phyloP scores from a whole-genome alignment of 1,140 invertebrate species.

The Parasteatoda tepidariorum region DNA sequence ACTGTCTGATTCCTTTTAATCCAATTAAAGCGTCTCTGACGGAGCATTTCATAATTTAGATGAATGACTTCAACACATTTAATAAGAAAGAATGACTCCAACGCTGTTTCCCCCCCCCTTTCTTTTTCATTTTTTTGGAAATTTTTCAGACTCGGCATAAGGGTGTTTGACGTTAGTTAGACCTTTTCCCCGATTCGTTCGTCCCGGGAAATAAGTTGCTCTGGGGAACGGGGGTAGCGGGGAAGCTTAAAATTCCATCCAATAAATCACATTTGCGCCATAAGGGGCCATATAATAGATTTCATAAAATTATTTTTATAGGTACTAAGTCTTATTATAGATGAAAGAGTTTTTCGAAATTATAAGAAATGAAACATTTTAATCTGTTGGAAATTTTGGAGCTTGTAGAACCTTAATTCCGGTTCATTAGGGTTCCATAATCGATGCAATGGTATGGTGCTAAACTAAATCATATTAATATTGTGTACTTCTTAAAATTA shows the following conservation, averaged over 20 bases:
- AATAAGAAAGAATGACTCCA: constrained; percentile 52
- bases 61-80: constrained; percentile 27
- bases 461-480: too few species aligned
- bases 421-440: too few species aligned
- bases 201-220: background rate
- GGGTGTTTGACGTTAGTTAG: constrained; percentile 37
- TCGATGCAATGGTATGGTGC: too few species aligned
- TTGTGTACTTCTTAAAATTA: too few species aligned
- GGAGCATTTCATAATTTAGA: constrained; percentile 58
- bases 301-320: background rate
- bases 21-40: constrained; percentile 55
- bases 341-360: too few species aligned
- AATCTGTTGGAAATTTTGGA: too few species aligned
- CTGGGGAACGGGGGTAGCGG: background rate
- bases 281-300: constrained; percentile 8
- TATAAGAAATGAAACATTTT: too few species aligned
- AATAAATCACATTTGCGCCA: constrained; percentile 28
- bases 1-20: constrained; percentile 57
- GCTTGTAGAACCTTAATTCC: too few species aligned
- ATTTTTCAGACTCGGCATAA: constrained; percentile 25
- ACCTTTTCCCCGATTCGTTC: constrained; percentile 57
- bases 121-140: too few species aligned
- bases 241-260: constrained; percentile 43
- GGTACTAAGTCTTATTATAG: too few species aligned
- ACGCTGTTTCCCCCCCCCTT: too few species aligned